Evolutionary conservation across 2,888 invertebrate species (phyloP).

Genomic region (Drosophila conformis): DNA sequence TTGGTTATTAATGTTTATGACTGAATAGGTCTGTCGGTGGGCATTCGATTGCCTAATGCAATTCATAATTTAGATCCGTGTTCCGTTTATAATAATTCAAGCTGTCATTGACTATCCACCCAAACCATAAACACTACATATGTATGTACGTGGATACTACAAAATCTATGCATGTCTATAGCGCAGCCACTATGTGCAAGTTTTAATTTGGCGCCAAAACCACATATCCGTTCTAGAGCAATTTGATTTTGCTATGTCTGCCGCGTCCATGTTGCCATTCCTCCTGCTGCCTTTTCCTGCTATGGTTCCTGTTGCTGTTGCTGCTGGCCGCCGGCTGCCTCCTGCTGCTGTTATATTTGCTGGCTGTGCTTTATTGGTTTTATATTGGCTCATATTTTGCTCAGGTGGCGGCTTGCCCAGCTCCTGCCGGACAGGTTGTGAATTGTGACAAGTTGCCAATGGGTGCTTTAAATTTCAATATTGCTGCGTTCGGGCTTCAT

Average conservation of each 20-base stretch:
- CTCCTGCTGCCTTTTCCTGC: not conserved
- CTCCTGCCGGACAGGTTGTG: slow-evolving; percentile 60
- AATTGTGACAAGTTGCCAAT: slow-evolving; percentile 77
- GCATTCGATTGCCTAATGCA: slow-evolving; percentile 56
- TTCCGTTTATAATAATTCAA: slow-evolving; percentile 68
- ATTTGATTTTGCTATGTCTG: slow-evolving; percentile 60
- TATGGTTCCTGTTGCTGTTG: slow-evolving; percentile 14
- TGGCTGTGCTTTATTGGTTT: slow-evolving; percentile 69
- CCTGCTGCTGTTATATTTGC: slow-evolving; percentile 28
- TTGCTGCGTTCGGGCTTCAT: slow-evolving; percentile 52
- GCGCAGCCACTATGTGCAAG: slow-evolving; percentile 3
- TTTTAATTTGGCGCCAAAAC: slow-evolving; percentile 55
- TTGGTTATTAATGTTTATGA: slow-evolving; percentile 75
- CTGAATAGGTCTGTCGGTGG: slow-evolving; percentile 35
- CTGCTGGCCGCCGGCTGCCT: slow-evolving; percentile 5
- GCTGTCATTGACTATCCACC: slow-evolving; percentile 14
- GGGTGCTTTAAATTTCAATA: slow-evolving; percentile 79
- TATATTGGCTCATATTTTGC: slow-evolving; percentile 80
- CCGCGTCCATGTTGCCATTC: slow-evolving; percentile 7
- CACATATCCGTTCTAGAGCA: slow-evolving; percentile 51
- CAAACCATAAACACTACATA: not conserved
- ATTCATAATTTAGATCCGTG: slow-evolving; percentile 66
- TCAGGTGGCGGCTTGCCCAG: slow-evolving; percentile 33
- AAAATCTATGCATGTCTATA: not conserved
- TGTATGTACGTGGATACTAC: not conserved